Evolutionary conservation across 2,797 vertebrate species (phyloP), one percentile per base, ranked within the genome.

Genomic region (Scleropages formosus): DNA sequence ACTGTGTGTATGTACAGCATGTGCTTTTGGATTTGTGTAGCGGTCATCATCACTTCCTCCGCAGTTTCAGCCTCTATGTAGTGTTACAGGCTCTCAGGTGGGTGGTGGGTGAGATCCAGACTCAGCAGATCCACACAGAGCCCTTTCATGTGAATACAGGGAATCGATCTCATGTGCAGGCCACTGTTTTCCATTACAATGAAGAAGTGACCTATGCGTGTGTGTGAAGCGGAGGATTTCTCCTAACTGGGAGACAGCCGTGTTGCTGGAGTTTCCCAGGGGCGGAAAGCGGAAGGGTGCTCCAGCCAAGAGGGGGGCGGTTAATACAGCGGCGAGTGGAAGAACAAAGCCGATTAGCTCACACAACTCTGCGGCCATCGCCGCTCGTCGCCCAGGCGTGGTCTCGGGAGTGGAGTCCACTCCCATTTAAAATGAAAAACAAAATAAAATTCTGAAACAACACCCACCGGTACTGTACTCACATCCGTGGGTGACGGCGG

Each of bases 141-240:
- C 49, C 72, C 66, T 65, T 73, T 71, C 63, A 73, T 77, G 76
- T 63, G 77, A 73, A 77, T 77, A 22, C 18, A 13, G 51, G 16
- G 62, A 77, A 65, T 64, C 24, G 58, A 22, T 61, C 51, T 72
- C 53, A 67, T 77, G 62, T 73, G 69, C 62, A 60, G 63, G 16
- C 16, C 63, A n/a, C 63, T 66, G 62, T 76, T 66, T 67, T 77
- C 63, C 63, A 77, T 58, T 73, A 72, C 51, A 31, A 56, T 13
- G 47, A 51, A 59, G 71, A 70, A 18, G 62, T 27, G 66, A 49
- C 56, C 20, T 7, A 22, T 22, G n/a, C 24, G 16, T 10, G 8
- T 26, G 56, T 13, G 56, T 15, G 46, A 18, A 20, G 47, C 44
- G 31, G 22, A 3, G 24, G 44, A 76, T 76, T 44, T 65, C 76